phyloP scores from a whole-genome alignment of 1,140 invertebrate species.

The Lasaia peninsularis region DNA sequence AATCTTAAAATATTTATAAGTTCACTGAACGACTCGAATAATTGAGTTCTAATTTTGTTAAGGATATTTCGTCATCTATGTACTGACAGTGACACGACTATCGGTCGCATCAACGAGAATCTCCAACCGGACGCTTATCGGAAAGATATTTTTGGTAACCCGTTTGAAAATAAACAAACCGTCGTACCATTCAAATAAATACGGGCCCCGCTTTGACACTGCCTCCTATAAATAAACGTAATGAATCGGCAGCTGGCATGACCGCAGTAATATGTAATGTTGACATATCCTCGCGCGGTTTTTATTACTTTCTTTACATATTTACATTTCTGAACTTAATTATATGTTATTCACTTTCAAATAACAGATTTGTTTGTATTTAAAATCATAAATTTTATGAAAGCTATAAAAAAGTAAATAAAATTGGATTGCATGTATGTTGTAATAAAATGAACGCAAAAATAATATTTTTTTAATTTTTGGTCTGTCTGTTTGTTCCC shows the following conservation, averaged over 20 bases:
- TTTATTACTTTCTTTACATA: conserved; percentile 41
- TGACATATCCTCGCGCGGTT: conserved; percentile 53
- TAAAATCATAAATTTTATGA: too few species aligned
- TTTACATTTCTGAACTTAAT: conserved; percentile 50
- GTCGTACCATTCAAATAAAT: conserved; percentile 61
- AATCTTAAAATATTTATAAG: conserved; percentile 30
- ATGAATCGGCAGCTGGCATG: conserved; percentile 66
- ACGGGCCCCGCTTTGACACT: conserved; percentile 65
- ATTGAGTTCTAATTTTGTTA: conserved; percentile 58
- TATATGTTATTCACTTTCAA: not conserved
- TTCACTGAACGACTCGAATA: conserved; percentile 52
- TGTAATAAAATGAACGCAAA: too few species aligned
- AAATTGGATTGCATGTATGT: too few species aligned
- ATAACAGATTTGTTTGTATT: too few species aligned
- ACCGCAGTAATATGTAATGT: conserved; percentile 64
- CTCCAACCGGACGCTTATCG: conserved; percentile 56
- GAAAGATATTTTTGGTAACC: conserved; percentile 59
- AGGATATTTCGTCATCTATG: conserved; percentile 56
- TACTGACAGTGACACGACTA: conserved; percentile 51
- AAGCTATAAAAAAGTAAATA: too few species aligned
- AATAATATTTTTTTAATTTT: too few species aligned
- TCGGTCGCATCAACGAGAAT: conserved; percentile 37
- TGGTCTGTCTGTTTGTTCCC: too few species aligned
- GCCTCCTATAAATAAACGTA: conserved; percentile 71
- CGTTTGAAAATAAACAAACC: conserved; percentile 71